phyloP scores from a whole-genome alignment of 92 coral and sea anemone species.

The Phymanthus crucifer region DNA sequence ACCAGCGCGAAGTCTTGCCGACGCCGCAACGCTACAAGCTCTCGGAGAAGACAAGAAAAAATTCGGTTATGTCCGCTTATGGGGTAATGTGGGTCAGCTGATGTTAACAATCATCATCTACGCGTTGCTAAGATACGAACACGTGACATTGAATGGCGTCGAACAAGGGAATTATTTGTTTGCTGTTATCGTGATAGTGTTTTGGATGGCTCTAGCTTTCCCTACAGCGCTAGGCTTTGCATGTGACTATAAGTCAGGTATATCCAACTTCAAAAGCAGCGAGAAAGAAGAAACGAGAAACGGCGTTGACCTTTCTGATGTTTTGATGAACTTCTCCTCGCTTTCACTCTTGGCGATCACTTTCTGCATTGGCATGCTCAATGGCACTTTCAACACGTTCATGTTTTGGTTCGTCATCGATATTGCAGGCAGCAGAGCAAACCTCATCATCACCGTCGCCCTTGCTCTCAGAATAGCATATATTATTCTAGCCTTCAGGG shows the following conservation, averaged over 20 bases:
- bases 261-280: not conserved
- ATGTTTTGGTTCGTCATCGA: constrained; percentile 78
- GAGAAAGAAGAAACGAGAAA: not conserved
- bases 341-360: constrained; percentile 57
- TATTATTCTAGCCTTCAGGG: constrained; percentile 50
- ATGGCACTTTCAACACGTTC: constrained; percentile 57
- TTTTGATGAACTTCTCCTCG: constrained; percentile 41
- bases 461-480: constrained; percentile 47
- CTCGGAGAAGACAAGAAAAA: constrained; percentile 58
- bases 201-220: constrained; percentile 49
- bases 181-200: constrained; percentile 45
- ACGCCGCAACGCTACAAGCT: constrained; percentile 61
- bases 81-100: constrained; percentile 69
- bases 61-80: constrained; percentile 58
- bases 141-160: constrained; percentile 47
- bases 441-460: constrained; percentile 61
- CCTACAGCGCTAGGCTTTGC: constrained; percentile 58
- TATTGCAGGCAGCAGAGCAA: constrained; percentile 52
- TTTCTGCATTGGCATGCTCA: constrained; percentile 63
- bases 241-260: constrained; percentile 32
- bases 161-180: constrained; percentile 59
- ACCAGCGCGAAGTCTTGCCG: constrained; percentile 69
- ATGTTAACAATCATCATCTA: constrained; percentile 41
- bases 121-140: constrained; percentile 48
- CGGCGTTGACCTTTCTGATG: constrained; percentile 23